A percentile compares a stretch with the other conserved stretches of the same genome.
Conservation (phyloP, 1,140 invertebrate species). For the Anastrepha ludens region DNA sequence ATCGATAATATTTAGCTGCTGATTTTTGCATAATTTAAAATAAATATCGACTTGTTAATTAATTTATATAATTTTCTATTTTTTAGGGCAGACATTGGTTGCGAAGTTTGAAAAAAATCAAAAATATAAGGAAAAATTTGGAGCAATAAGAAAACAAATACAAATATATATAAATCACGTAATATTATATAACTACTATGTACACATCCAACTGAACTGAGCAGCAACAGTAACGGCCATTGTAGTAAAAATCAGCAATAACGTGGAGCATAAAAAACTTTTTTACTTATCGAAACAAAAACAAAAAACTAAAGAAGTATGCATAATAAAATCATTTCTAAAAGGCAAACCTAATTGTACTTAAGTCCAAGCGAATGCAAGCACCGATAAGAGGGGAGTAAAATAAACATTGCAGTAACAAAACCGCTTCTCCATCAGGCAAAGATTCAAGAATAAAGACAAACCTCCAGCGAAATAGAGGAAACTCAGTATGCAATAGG, state of each 20-base stretch:
- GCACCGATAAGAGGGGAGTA: not conserved
- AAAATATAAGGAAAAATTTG: too few species aligned
- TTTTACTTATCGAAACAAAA: not conserved
- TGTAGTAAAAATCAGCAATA: not conserved
- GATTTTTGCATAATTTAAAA: too few species aligned
- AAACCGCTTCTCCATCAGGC: not conserved
- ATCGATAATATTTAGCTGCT: too few species aligned
- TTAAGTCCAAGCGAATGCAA: not conserved
- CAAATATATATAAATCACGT: not conserved
- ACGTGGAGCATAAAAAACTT: not conserved
- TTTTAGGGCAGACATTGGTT: too few species aligned
- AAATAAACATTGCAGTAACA: not conserved
- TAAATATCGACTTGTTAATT: too few species aligned
- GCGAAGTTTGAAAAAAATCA: too few species aligned
- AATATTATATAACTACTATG: not conserved
- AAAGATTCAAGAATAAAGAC: not conserved
- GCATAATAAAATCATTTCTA: not conserved
- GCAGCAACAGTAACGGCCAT: not conserved
- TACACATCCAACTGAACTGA: not conserved
- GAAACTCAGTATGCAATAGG: not conserved
- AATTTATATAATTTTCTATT: too few species aligned
- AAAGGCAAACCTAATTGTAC: not conserved
- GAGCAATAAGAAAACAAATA: not conserved
- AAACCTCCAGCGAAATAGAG: not conserved
- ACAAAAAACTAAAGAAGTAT: not conserved